phyloP scores from a whole-genome alignment of 1,140 invertebrate genomes.

The Drosophila orosa region DNA sequence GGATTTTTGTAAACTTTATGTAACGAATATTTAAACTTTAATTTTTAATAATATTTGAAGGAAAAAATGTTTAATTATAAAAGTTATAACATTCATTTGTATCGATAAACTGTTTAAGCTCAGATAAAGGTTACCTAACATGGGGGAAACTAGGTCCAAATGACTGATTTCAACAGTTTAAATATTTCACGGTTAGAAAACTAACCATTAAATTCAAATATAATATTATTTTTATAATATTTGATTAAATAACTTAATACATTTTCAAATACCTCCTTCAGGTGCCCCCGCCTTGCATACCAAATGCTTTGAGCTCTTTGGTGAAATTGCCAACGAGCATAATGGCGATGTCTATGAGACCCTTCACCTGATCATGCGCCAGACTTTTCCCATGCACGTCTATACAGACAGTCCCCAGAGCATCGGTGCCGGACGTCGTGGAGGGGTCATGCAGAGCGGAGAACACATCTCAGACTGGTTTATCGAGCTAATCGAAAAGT shows the following conservation, averaged over 20 bases:
- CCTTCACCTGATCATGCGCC: conserved; percentile 65
- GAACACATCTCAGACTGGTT: conserved; percentile 83
- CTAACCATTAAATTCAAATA: too few species aligned
- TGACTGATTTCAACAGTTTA: too few species aligned
- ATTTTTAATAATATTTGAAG: too few species aligned
- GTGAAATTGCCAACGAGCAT: conserved; percentile 75
- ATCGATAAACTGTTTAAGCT: too few species aligned
- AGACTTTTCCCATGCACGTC: conserved; percentile 69
- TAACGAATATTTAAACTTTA: conserved; percentile 5
- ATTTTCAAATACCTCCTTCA: conserved; percentile 23
- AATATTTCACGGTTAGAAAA: too few species aligned
- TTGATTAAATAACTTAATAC: too few species aligned
- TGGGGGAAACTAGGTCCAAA: too few species aligned
- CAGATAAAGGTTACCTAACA: too few species aligned
- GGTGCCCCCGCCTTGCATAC: conserved; percentile 64
- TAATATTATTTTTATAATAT: too few species aligned
- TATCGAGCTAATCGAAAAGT: conserved; percentile 66
- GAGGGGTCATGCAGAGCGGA: conserved; percentile 32
- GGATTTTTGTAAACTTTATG: neutral
- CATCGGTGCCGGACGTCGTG: conserved; percentile 34
- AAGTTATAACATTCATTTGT: too few species aligned
- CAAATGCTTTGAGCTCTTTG: conserved; percentile 75
- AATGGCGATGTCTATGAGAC: conserved; percentile 79
- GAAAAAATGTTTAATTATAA: too few species aligned
- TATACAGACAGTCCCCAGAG: conserved; percentile 56